Base-by-base conservation (phyloP, 2,113 vertebrate genomes). In the Centrocercus urophasianus region DNA sequence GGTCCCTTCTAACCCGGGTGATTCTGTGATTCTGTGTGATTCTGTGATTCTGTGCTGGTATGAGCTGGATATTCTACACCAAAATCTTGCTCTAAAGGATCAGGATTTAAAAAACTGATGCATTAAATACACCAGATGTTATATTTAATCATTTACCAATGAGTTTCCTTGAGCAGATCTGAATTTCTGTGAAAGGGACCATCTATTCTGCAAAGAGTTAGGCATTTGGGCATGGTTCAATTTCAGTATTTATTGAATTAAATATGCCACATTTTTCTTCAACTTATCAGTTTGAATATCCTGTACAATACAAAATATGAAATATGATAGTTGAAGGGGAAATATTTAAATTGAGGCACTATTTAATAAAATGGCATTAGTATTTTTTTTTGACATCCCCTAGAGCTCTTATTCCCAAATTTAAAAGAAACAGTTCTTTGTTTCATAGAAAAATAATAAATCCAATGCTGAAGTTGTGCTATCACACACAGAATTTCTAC, bases 401-500 rank as follows among this genome's bases (percentile, higher is more conserved):
- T 45, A 5, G 18, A 66, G 24, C 34, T 24, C 5, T 71, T 34
- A 71, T 70, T 72, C 5, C 2, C 77, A 84, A 78, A 67, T 75
- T 78, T 19, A 34, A 6, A 64, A 54, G 24, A 67, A 83, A 59
- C 2, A 30, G 7, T 25, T 47, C 32, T 4, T 3, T 84, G 4
- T 9, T 86, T 56, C 1, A 2, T 25, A 42, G 21, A 57, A 57
- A 27, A 36, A 36, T 21, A 20, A 28, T 3, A 38, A 61, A 72
- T 57, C 57, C 30, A 45, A 18, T 34, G 8, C 40, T 78, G 52
- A 9, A 47, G 71, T 43, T 84, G 11, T 57, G 25, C 30, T 14
- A 18, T 18, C 3, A 0, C 27, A 4, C 27, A 34, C 17, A 47
- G 21, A 60, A 27, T 21, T 75, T 2, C 2, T 3, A 65, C 36